phyloP scores from a whole-genome alignment of 2,888 invertebrate genomes.

The Deroplatys truncata region DNA sequence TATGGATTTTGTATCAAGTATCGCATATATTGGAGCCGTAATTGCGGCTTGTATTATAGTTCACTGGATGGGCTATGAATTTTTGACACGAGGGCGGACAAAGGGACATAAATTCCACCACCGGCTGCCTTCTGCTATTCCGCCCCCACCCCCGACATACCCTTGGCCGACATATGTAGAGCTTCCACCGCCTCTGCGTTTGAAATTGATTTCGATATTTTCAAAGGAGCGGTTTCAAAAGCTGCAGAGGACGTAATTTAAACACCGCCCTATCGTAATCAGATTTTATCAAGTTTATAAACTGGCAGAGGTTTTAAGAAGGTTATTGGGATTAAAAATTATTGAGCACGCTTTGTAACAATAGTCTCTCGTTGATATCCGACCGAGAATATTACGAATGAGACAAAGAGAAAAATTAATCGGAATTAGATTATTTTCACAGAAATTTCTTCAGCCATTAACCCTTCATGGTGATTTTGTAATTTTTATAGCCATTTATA shows the following conservation, averaged over 20 bases:
- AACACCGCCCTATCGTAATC: background rate
- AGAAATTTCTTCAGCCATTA: too few relatives aligned
- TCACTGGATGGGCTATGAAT: background rate
- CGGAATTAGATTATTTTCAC: too few relatives aligned
- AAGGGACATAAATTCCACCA: background rate
- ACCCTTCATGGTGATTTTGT: too few relatives aligned
- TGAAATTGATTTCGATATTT: background rate
- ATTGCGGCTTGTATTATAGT: background rate
- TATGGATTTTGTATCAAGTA: background rate
- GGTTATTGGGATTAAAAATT: too few relatives aligned
- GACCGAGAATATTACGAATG: too few relatives aligned
- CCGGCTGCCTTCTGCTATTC: background rate
- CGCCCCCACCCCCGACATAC: background rate
- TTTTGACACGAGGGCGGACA: background rate
- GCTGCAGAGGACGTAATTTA: background rate
- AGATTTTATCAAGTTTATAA: too few relatives aligned
- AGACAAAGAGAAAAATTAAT: too few relatives aligned
- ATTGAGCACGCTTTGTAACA: too few relatives aligned
- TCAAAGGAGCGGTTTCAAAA: background rate
- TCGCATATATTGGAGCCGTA: background rate
- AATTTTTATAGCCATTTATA: too few relatives aligned
- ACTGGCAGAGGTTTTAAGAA: too few relatives aligned
- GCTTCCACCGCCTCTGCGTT: background rate
- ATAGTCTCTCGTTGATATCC: too few relatives aligned
- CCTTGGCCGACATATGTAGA: background rate